Evolutionary conservation across 2,888 invertebrate genomes (phyloP), one percentile per base, ranked within the genome.

Genomic region (Thymelicus sylvestris): DNA sequence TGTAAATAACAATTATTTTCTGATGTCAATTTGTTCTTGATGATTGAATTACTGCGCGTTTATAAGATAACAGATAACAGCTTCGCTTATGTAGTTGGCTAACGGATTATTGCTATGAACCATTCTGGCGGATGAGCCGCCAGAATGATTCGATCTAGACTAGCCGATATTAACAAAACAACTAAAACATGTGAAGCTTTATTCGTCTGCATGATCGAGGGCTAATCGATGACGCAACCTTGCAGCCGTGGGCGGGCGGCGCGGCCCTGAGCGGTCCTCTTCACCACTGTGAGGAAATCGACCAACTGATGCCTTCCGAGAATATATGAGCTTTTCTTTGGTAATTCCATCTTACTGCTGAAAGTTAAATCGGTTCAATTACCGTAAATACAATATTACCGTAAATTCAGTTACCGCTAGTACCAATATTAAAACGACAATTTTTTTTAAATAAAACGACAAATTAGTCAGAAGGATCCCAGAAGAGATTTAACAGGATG

Each of bases 211-310:
- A 52, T 41, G 52, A 70, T 61, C 60, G 70, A 65, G 65, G 65
- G 60, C 59, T 66, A 66, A 69, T 71, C 67, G 69, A 70, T 75
- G 74, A 75, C 67, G 75, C 72, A 75, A 72, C 71, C 62, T 73
- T 65, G 72, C 64, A 60, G 48, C 66, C 66, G 68, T 72, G 72
- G 74, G 72, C 69, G 71, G 69, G 75, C 61, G 73, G 67, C 68
- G 67, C 68, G 71, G 73, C 75, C 72, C 72, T 68, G 74, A 63
- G 50, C 72, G 73, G 71, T 64, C 69, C 64, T 69, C 75, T 72
- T 67, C 64, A 72, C 72, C 52, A 74, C 77, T 76, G 75, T 75
- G 71, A 74, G 61, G 71, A 75, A 73, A 72, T 73, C 70, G 50
- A n/a, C 57, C 39, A 63, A 15, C 68, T 41, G 55, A 47, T 38